Evolutionary conservation across 1,140 invertebrate species (phyloP).

Genomic region (Paracyclopina nana): DNA sequence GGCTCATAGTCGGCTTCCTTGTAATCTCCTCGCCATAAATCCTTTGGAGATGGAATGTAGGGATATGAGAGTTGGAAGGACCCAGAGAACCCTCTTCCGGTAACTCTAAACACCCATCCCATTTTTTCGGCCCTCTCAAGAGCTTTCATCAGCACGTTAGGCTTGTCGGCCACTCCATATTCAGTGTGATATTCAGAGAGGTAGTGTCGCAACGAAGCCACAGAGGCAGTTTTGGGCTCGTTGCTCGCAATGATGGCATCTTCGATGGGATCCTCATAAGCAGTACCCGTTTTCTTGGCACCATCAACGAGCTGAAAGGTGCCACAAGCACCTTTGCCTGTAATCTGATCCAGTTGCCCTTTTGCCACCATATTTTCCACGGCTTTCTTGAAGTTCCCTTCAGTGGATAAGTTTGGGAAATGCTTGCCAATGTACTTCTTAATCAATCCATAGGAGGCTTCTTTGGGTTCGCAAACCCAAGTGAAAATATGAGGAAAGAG

Average conservation of each 20-base stretch:
- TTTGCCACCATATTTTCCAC: not conserved
- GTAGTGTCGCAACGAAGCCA: not conserved
- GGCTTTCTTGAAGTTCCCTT: slow-evolving; percentile 7
- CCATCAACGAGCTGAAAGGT: slow-evolving; percentile 9
- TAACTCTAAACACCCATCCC: not conserved
- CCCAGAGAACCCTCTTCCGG: not conserved
- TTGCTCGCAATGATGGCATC: slow-evolving; percentile 12
- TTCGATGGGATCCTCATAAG: slow-evolving; percentile 9
- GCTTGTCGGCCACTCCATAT: not conserved
- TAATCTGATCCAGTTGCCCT: not conserved
- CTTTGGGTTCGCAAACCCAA: slow-evolving; percentile 8
- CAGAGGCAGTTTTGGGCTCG: slow-evolving; percentile 8
- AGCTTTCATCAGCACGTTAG: not conserved
- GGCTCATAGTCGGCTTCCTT: too few relatives aligned
- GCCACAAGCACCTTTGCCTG: slow-evolving; percentile 11
- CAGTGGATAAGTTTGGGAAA: not conserved
- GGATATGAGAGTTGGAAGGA: not conserved
- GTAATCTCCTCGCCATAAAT: not conserved
- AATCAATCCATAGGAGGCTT: slow-evolving; percentile 6
- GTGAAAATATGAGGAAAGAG: slow-evolving; percentile 3
- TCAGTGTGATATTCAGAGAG: slow-evolving; percentile 10
- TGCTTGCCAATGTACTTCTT: slow-evolving; percentile 9
- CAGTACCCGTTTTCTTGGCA: slow-evolving; percentile 6
- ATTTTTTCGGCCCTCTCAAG: not conserved
- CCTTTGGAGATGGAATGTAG: not conserved